Conservation (phyloP, 53 echinoderm and acorn worm species). For the Arbacia lixula region DNA sequence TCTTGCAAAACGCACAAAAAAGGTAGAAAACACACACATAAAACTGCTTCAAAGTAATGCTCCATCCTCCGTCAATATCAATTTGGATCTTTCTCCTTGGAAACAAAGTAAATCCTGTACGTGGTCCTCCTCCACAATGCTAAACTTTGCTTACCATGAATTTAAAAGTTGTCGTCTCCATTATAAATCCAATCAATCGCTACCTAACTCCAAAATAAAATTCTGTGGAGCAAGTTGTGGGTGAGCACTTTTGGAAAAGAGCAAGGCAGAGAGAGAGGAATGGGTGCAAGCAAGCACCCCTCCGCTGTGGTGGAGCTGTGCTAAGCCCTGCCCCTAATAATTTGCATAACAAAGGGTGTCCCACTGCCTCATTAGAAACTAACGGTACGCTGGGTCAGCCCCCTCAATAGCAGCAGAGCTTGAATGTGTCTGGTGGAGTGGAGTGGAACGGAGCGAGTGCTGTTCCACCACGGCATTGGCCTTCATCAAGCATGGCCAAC, state of each 20-base stretch:
- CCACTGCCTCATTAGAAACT: conserved; percentile 47
- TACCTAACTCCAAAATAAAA: conserved; percentile 10
- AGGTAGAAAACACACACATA: neutral
- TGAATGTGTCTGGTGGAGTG: no score
- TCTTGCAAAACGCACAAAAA: neutral
- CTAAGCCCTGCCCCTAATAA: conserved; percentile 50
- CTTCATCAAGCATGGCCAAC: conserved; percentile 19
- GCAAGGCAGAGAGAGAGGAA: neutral
- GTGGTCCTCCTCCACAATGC: neutral
- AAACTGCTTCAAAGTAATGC: no score
- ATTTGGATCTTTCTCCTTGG: no score
- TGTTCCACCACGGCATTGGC: conserved; percentile 58
- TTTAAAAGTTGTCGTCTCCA: conserved; percentile 1
- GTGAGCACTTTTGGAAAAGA: no score
- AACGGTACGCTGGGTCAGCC: conserved; percentile 30
- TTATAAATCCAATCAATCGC: conserved; percentile 25
- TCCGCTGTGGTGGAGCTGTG: conserved; percentile 6
- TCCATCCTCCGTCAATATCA: no score
- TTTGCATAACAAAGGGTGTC: conserved; percentile 48
- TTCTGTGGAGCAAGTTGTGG: conserved; percentile 15
- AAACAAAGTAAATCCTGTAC: no score
- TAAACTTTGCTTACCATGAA: neutral
- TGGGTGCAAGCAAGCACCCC: conserved; percentile 28
- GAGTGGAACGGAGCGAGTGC: neutral
- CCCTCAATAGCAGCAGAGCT: conserved; percentile 8